Evolutionary conservation across 92 coral and sea anemone species (phyloP).

Genomic region (Metridium senile): DNA sequence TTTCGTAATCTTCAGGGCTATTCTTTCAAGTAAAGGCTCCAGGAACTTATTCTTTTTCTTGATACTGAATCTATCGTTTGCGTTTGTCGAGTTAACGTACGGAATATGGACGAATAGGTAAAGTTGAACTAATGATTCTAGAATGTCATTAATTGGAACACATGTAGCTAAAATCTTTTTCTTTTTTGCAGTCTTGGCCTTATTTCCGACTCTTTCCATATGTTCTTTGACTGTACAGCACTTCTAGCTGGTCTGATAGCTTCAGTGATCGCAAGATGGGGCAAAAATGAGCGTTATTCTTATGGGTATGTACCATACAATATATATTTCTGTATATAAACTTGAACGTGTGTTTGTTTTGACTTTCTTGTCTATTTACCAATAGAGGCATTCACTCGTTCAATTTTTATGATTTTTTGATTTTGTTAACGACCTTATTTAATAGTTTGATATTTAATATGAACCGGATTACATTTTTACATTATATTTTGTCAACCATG

Average conservation of each 20-base stretch:
- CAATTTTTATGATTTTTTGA: too few species aligned
- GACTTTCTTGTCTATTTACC: neutral
- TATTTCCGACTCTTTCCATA: constrained; percentile 97
- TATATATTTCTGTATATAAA: neutral
- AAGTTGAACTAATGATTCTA: neutral
- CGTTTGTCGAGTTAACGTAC: constrained; percentile 88
- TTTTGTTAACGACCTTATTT: too few species aligned
- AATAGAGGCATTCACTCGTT: neutral
- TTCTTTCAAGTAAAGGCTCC: constrained; percentile 76
- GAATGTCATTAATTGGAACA: neutral
- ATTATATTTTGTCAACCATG: neutral
- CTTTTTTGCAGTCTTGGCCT: constrained; percentile 76
- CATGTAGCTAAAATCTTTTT: neutral
- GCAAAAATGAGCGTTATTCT: constrained; percentile 91
- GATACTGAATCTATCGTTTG: constrained; percentile 84
- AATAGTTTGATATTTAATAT: too few species aligned
- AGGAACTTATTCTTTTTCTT: constrained; percentile 93
- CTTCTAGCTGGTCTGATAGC: constrained; percentile 98
- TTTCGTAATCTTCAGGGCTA: constrained; percentile 53
- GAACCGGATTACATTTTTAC: too few species aligned
- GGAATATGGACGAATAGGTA: constrained; percentile 99
- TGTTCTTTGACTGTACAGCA: constrained; percentile 99
- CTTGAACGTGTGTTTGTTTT: neutral
- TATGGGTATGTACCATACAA: constrained; percentile 72
- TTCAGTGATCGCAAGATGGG: constrained; percentile 93